Evolutionary conservation across 2,888 invertebrate species (phyloP).

Genomic region (Dioctria linearis): DNA sequence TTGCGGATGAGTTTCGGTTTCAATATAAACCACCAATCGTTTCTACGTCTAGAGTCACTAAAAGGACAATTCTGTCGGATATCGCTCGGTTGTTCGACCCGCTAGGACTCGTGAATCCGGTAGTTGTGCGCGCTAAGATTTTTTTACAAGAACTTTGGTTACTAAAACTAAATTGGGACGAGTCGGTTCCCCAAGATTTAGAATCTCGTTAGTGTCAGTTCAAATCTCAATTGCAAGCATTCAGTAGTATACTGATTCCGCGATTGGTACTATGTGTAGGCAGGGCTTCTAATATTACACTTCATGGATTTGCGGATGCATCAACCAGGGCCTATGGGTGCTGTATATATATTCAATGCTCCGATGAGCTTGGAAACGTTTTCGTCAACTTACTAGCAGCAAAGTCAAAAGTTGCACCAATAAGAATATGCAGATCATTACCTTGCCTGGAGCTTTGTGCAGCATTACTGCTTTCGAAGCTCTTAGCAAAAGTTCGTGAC

Average conservation of each 20-base stretch:
- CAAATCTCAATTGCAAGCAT: not conserved
- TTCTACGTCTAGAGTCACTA: not conserved
- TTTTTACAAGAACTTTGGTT: not conserved
- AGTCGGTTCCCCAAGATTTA: no score
- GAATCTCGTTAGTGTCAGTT: not conserved
- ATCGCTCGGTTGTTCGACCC: constrained; percentile 26
- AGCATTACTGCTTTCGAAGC: not conserved
- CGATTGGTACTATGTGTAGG: not conserved
- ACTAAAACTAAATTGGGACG: no score
- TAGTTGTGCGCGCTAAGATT: constrained; percentile 1
- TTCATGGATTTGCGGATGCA: constrained; percentile 24
- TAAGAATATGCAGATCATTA: not conserved
- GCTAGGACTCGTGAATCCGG: constrained; percentile 7
- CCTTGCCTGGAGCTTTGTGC: constrained; percentile 39
- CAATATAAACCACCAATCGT: not conserved
- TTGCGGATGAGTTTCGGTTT: not conserved
- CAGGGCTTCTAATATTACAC: no score
- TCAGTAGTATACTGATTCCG: not conserved
- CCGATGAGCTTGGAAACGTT: not conserved
- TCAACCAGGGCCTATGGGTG: constrained; percentile 45
- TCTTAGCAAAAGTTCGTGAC: not conserved
- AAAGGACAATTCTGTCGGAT: not conserved
- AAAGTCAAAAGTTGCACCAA: constrained; percentile 36
- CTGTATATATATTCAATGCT: constrained; percentile 16
- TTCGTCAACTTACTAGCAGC: constrained; percentile 7